These are phyloP conservation scores for Eupeodes latifasciatus DNA, from an alignment of 2,888 invertebrate genomes.

Conservation along the genomic window DNA sequence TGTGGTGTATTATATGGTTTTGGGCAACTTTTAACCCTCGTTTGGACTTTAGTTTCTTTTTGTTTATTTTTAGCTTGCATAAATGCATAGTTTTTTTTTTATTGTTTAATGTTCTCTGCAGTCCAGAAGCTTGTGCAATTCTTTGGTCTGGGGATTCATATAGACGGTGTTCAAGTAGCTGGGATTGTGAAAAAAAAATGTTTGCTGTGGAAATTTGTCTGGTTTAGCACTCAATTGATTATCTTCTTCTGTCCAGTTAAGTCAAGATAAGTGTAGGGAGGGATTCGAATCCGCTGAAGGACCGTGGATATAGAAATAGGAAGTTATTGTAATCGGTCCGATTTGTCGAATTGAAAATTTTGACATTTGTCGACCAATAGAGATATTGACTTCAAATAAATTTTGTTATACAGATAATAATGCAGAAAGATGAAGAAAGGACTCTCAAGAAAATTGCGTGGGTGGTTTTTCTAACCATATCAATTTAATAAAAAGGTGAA, in stretches of 20 bases:
- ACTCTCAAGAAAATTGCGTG: too few species aligned
- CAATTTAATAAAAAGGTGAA: too few species aligned
- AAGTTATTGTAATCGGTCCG: too few species aligned
- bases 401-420: too few species aligned
- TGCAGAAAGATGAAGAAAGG: too few species aligned
- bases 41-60: neutral
- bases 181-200: conserved; percentile 38
- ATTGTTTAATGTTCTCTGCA: neutral
- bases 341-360: too few species aligned
- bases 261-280: neutral
- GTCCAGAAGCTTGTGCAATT: neutral
- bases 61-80: conserved; percentile 9
- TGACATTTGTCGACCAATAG: too few species aligned
- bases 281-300: too few species aligned
- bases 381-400: too few species aligned
- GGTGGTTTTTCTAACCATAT: too few species aligned
- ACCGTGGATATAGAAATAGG: too few species aligned
- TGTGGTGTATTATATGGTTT: conserved; percentile 44
- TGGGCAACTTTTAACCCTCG: conserved; percentile 23
- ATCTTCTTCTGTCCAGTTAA: conserved; percentile 40
- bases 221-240: conserved; percentile 77
- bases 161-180: neutral
- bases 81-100: neutral
- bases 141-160: neutral
- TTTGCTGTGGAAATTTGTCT: conserved; percentile 71